These are phyloP conservation scores for Chionoecetes opilio DNA, from an alignment of 1,140 invertebrate species.

Conservation along the genomic window DNA sequence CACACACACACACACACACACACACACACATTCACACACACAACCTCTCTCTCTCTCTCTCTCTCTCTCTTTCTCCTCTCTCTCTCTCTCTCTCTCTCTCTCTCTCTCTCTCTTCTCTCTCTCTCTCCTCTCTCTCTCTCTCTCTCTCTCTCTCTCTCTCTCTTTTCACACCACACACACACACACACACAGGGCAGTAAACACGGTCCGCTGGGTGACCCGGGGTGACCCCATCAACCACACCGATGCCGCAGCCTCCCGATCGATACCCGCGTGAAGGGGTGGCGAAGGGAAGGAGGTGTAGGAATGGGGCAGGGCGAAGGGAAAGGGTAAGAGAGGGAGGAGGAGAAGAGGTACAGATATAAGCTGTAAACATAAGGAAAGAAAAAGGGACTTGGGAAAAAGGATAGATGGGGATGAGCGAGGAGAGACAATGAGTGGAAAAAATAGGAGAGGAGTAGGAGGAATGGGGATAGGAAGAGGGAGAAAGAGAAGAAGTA, in stretches of 20 bases:
- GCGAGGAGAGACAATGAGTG: too few species aligned
- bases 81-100: too few species aligned
- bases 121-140: too few species aligned
- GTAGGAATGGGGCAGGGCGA: too few species aligned
- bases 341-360: not conserved
- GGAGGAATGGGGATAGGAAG: not conserved
- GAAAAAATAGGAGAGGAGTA: not conserved
- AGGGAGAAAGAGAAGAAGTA: not conserved
- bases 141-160: too few species aligned
- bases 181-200: not conserved
- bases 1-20: too few species aligned
- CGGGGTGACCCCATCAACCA: not conserved
- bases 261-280: not conserved
- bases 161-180: not conserved
- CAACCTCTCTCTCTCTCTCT: too few species aligned
- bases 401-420: not conserved
- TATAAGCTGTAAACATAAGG: not conserved
- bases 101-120: too few species aligned
- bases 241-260: not conserved
- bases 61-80: too few species aligned
- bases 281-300: not conserved
- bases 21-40: not conserved
- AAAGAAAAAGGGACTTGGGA: not conserved
- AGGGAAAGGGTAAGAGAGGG: not conserved
- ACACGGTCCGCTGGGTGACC: not conserved